A percentile compares a stretch with the other conserved stretches of the same genome.
Evolutionary conservation across 2,113 vertebrate species (phyloP).

Genomic region (Corvus hawaiiensis): DNA sequence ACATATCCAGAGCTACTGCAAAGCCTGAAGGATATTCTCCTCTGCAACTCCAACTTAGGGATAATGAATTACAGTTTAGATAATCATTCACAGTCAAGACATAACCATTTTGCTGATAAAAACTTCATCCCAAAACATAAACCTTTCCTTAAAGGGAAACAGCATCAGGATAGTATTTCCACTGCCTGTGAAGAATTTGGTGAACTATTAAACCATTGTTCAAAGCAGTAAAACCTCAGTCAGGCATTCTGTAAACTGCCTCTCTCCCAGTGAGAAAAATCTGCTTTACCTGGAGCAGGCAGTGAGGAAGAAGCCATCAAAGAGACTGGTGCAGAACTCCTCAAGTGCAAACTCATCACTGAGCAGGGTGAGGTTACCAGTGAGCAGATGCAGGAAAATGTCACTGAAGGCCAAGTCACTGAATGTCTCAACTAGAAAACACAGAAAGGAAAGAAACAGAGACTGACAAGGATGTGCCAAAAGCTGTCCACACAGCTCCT

Average conservation of each 20-base stretch:
- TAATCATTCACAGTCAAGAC: background rate
- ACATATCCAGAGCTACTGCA: background rate
- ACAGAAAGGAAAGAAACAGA: background rate
- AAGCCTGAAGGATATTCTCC: background rate
- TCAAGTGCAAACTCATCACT: conserved; percentile 90
- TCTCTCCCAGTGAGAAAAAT: background rate
- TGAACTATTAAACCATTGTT: background rate
- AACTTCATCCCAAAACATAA: background rate
- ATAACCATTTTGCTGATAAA: background rate
- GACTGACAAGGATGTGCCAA: background rate
- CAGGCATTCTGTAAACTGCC: background rate
- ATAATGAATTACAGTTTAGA: background rate
- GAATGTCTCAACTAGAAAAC: conserved; percentile 84
- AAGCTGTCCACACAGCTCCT: background rate
- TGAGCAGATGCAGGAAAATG: conserved; percentile 95
- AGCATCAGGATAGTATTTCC: background rate
- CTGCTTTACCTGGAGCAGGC: conserved; percentile 84
- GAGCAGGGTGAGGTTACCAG: conserved; percentile 87
- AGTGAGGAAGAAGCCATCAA: conserved; percentile 90
- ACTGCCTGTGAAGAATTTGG: background rate
- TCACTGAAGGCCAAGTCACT: conserved; percentile 92
- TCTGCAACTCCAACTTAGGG: background rate
- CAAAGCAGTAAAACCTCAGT: background rate
- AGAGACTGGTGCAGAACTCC: conserved; percentile 90
- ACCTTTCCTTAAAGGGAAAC: background rate